Percentiles rank a stretch among this genome's conserved stretches.
Evolutionary conservation across 2,113 vertebrate genomes (phyloP).

Genomic region (Mesitornis unicolor): DNA sequence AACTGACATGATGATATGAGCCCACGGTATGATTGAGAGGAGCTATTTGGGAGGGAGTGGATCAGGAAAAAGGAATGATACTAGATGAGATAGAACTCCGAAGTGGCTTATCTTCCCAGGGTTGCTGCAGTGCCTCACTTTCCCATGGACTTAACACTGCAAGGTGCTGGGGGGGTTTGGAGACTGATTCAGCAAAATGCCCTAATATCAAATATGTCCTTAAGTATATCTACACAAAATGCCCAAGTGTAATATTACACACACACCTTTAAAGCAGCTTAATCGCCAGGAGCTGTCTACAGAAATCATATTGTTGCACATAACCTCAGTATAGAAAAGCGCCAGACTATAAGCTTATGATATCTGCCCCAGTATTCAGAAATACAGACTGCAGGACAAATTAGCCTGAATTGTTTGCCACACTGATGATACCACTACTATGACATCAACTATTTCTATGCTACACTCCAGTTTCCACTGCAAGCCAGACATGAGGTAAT

Average conservation of each 20-base stretch:
- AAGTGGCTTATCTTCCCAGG: background rate
- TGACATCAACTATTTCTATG: background rate
- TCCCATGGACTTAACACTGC: background rate
- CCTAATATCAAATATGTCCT: background rate
- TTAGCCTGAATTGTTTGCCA: background rate
- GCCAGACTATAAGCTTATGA: background rate
- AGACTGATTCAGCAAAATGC: background rate
- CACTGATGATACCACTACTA: background rate
- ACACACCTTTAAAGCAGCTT: background rate
- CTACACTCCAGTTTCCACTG: background rate
- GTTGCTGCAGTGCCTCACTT: background rate
- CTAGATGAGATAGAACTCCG: background rate
- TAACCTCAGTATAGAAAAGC: background rate
- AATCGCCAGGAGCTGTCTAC: background rate
- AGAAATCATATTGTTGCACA: background rate
- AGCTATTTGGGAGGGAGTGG: background rate
- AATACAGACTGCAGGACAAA: background rate
- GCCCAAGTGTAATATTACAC: background rate
- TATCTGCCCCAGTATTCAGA: background rate
- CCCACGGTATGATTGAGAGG: background rate
- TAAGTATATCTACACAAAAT: background rate
- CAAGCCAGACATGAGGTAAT: fast-evolving
- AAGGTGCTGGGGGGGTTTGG: background rate
- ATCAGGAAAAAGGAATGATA: background rate
- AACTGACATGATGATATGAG: background rate